These are phyloP conservation scores for Anticlea derivata DNA, from an alignment of 2,888 invertebrate species.

Conservation along the genomic window DNA sequence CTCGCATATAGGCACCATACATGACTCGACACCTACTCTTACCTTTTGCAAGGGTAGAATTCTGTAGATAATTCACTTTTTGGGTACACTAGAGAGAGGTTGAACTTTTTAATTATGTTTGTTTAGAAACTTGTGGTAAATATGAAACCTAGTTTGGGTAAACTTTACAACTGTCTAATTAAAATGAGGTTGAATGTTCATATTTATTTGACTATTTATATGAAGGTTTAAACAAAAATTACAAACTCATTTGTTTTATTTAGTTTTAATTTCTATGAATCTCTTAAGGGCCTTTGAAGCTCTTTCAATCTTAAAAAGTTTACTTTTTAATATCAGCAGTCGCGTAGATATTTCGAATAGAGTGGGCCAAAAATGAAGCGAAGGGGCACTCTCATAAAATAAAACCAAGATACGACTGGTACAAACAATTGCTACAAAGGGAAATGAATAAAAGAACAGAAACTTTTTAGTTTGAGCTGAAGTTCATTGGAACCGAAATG, in stretches of 20 bases:
- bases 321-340: no score
- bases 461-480: constrained; percentile 15
- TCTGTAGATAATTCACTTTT: constrained; percentile 25
- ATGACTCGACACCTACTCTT: constrained; percentile 49
- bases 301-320: no score
- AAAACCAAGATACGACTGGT: not conserved
- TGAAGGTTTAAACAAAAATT: no score
- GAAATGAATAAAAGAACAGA: constrained; percentile 1
- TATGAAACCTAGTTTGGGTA: constrained; percentile 13
- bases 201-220: not conserved
- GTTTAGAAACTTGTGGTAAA: constrained; percentile 16
- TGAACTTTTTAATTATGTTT: constrained; percentile 24
- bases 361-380: no score
- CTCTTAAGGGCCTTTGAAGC: no score
- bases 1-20: constrained; percentile 38
- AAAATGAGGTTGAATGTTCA: constrained; percentile 7
- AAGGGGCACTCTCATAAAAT: not conserved
- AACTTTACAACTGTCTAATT: constrained; percentile 17
- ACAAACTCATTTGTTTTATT: no score
- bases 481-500: constrained; percentile 10
- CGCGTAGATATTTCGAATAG: no score
- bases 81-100: constrained; percentile 5
- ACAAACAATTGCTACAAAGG: not conserved
- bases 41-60: constrained; percentile 20
- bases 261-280: no score